Evolutionary conservation across 2,113 vertebrate genomes (phyloP), one percentile per base, ranked within the genome.

Genomic region (Plecturocebus donacophilus): DNA sequence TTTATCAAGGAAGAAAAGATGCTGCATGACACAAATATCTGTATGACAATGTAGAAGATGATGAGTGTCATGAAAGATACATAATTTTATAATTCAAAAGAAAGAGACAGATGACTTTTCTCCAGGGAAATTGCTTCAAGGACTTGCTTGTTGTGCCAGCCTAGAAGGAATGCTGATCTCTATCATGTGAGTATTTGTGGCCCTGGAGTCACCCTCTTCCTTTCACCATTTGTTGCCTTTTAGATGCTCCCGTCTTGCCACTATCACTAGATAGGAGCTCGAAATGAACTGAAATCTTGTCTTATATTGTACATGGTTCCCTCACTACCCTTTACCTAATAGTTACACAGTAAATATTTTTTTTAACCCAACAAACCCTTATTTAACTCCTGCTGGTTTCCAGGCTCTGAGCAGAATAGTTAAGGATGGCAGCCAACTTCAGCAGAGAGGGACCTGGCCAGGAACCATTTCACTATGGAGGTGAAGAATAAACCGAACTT

Each of bases 21-120:
- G 47, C 81, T 85, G 94, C 52, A 45, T 49, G 87, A 80, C 95
- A 90, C 52, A 93, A 58, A 61, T 76, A 76, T 90, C 83, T 95
- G 17, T 71, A 54, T 79, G 93, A 95, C 96, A 97, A 42, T 38
- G 47, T 68, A 86, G 84, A 90, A 82, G 83, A 76, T 94, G 91
- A 94, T 93, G 79, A 93, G 61, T 70, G 61, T 95, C 80, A 82
- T 56, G 68, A 95, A 93, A 97, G 75, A 91, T 66, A 95, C 3
- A 81, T 52, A 96, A 95, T 90, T 95, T 91, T 81, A 64, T 83
- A 93, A 93, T 91, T 73, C 68, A 70, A 77, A 94, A 84, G 84
- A 94, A 90, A 76, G 94, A 95, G 92, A 83, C 19, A 91, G 89
- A 87, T 71, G 80, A 95, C 47, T 93, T 91, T 52, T 90, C 83